Evolutionary conservation across 2,888 invertebrate species (phyloP), one percentile per base, ranked within the genome.

Genomic region (Andrena flavipes): DNA sequence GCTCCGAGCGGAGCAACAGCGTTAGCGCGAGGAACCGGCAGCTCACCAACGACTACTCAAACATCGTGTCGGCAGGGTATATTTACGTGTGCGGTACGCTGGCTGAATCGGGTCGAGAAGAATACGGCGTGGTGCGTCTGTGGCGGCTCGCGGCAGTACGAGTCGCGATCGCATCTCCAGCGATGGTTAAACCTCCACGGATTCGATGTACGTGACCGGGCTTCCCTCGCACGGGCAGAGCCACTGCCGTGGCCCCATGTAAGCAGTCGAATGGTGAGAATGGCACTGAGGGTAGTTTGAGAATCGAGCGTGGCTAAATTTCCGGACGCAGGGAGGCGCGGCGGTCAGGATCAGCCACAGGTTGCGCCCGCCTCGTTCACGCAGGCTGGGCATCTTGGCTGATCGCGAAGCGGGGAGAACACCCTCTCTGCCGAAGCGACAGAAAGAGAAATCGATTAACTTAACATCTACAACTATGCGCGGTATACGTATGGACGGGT

Each of bases 321-420:
- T 91, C 91, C 91, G 92, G 91, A 90, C 90, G 90, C 89, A 89
- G 91, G 91, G 92, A 91, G 92, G 92, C 91, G 92, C 91, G 89
- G 85, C 92, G 90, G 91, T 93, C 92, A 92, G 92, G 91, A 92
- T 92, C 91, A 93, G 93, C 93, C 91, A 93, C 93, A 93, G 93
- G 93, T 93, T 93, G 93, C 91, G 93, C 87, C 78, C 83, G 88
- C 72, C 83, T 84, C 86, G 88, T 86, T 84, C 88, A 88, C 88
- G 86, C 88, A 88, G 84, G 80, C 81, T 70, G 79, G 87, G 85
- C 85, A 84, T 88, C 88, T 84, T 75, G 88, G 82, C 71, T 86
- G 84, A 88, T 87, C 79, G 82, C 69, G 76, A 68, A 33, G 23
- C 23, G 76, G 74, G 78, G 87, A 82, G 80, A 79, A 74, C 59